phyloP scores from a whole-genome alignment of 2,888 invertebrate genomes.

The Slavum lentiscoides region DNA sequence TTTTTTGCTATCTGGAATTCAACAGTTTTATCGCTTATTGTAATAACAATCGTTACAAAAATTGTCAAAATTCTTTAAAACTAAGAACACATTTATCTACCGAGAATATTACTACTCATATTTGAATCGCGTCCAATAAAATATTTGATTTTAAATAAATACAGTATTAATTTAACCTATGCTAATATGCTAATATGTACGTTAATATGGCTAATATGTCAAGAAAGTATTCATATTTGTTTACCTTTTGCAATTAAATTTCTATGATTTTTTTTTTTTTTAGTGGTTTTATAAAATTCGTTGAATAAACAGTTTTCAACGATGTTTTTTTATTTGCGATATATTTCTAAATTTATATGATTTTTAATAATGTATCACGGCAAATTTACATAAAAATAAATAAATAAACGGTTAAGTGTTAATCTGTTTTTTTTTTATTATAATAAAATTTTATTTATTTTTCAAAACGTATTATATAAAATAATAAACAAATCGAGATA shows the following conservation, averaged over 20 bases:
- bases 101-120: background rate
- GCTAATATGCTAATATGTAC: background rate
- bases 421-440: no score
- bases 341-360: background rate
- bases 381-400: background rate
- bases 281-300: background rate
- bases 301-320: background rate
- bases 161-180: no score
- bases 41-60: slow-evolving; percentile 4
- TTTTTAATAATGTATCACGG: background rate
- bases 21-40: slow-evolving; percentile 19
- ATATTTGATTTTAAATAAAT: no score
- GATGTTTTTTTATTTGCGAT: background rate
- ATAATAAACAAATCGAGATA: no score
- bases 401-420: no score
- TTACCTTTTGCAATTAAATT: background rate
- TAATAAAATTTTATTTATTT: no score
- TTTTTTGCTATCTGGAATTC: slow-evolving; percentile 25
- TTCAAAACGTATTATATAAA: no score
- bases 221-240: background rate
- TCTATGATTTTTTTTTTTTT: background rate
- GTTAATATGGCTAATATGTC: slow-evolving; percentile 21
- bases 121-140: background rate
- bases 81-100: slow-evolving; percentile 2
- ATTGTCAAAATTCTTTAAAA: slow-evolving; percentile 40